Evolutionary conservation across 2,888 invertebrate species (phyloP), one percentile per base, ranked within the genome.

Genomic region (Parascotia fuliginaria): DNA sequence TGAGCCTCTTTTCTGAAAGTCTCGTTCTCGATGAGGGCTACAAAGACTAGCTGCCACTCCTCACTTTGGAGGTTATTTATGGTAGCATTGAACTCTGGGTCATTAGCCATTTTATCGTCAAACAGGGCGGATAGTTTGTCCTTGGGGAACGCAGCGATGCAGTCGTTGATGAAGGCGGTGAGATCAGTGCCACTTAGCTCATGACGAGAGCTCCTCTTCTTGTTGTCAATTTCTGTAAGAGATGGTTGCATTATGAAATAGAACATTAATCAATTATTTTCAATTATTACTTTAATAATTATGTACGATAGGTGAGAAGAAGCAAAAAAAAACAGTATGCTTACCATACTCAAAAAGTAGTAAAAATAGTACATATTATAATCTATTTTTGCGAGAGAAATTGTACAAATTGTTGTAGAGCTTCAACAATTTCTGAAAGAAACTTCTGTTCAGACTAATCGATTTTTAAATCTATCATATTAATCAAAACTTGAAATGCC

Each of bases 61-160:
- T 83, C 83, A 15, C 82, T 78, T 5, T 75, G 34, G 1, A 90
- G 70, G 50, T 85, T 85, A 9, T 81, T 79, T 38, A 90, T 78
- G 7, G 89, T 82, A 0, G 55, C 65, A 33, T 55, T 79, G 70
- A 90, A 90, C 5, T 67, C 78, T 4, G 76, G 83, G 6, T 88
- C 84, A 29, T 81, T 83, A 2, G 73, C 71, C 24, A 82, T 66
- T 56, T 90, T 90, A 46, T 87, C 55, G 0, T 88, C 74, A 54
- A 68, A 89, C 7, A 90, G 81, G 0, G 80, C 85, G 0, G 71
- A 58, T 5, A 90, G 60, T 36, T 84, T 80, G 0, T 70, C 77
- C 45, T 83, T 80, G 3, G 88, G 88, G 70, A 87, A 79, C 0
- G 42, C 2, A 0, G 38, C 60, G 27, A 84, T 79, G 42, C 44